Evolutionary conservation across 2,113 vertebrate species (phyloP).

Genomic region (Brevimyrus niger): DNA sequence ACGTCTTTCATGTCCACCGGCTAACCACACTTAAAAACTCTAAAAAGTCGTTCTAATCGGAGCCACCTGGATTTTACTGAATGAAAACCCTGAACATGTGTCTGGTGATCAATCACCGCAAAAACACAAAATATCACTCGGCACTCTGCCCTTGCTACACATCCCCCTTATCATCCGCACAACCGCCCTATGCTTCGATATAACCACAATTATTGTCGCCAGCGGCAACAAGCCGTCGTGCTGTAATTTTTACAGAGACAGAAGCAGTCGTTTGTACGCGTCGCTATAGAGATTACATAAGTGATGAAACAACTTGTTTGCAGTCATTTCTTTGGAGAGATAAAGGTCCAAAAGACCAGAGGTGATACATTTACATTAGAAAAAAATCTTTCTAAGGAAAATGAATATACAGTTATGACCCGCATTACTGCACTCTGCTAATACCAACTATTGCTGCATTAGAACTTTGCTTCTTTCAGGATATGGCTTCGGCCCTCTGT

Average conservation of each 20-base stretch:
- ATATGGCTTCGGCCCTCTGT: background rate
- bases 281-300: background rate
- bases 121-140: background rate
- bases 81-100: background rate
- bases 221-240: background rate
- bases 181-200: background rate
- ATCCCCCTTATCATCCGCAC: background rate
- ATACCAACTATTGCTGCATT: background rate
- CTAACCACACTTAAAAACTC: background rate
- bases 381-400: background rate
- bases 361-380: background rate
- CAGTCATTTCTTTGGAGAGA: background rate
- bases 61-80: background rate
- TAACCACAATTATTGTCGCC: background rate
- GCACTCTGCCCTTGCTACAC: background rate
- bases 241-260: background rate
- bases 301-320: background rate
- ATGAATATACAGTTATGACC: background rate
- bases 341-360: background rate
- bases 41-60: background rate
- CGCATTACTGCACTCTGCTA: background rate
- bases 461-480: background rate
- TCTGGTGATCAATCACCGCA: too few species aligned
- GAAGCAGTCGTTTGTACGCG: background rate
- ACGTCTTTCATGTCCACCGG: background rate